phyloP scores from a whole-genome alignment of 2,888 invertebrate genomes.

The Agapetus fuscipes region DNA sequence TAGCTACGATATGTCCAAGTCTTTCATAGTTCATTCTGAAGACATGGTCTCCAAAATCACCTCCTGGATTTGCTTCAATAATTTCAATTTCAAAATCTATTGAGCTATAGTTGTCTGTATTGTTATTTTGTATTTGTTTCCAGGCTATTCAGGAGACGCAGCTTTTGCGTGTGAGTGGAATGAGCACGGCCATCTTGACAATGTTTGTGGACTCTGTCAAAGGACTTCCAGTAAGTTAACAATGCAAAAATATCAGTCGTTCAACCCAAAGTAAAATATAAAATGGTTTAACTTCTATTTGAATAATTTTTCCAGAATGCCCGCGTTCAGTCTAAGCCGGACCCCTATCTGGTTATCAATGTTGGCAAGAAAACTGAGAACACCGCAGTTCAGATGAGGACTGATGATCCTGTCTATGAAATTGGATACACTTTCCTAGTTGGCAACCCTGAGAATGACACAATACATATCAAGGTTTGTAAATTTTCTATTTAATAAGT shows the following conservation, averaged over 20 bases:
- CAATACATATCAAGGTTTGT: constrained; percentile 68
- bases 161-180: constrained; percentile 59
- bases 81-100: too few species aligned
- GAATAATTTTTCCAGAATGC: constrained; percentile 47
- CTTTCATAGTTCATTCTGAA: too few species aligned
- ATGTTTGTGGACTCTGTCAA: constrained; percentile 89
- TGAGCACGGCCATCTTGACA: constrained; percentile 69
- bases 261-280: neutral
- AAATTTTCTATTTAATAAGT: too few species aligned
- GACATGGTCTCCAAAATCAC: too few species aligned
- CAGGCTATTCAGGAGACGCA: constrained; percentile 69
- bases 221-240: constrained; percentile 71
- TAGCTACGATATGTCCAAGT: too few species aligned
- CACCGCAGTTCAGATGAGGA: constrained; percentile 65
- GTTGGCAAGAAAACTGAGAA: constrained; percentile 70
- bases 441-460: constrained; percentile 82
- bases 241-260: neutral
- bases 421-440: constrained; percentile 91
- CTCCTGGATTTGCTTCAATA: too few species aligned
- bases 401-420: constrained; percentile 89
- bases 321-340: constrained; percentile 62
- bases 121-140: too few species aligned
- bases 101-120: too few species aligned
- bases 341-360: constrained; percentile 71
- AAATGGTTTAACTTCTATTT: neutral